Conservation (phyloP, 2,113 vertebrate genomes). For the Struthidea cinerea region DNA sequence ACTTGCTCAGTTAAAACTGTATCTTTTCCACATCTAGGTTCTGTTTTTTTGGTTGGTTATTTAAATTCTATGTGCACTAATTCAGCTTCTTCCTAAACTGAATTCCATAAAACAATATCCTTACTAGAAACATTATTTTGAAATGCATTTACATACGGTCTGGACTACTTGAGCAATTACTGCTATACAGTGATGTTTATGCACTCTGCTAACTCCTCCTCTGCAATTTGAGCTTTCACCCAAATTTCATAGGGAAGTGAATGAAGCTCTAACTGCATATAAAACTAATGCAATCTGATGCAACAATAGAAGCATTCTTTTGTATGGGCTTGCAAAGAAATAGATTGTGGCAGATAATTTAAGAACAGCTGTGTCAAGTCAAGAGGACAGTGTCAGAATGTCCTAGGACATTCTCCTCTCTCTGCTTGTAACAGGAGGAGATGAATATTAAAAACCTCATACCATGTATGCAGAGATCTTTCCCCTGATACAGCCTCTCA, state of each 20-base stretch:
- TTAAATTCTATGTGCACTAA: background rate
- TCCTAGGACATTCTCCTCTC: slow-evolving; percentile 5
- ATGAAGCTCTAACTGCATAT: background rate
- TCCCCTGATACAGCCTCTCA: background rate
- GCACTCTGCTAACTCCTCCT: background rate
- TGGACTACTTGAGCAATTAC: background rate
- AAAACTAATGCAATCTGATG: background rate
- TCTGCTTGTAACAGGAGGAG: background rate
- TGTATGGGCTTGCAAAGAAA: background rate
- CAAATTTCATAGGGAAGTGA: background rate
- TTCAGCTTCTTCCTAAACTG: background rate
- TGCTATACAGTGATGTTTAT: background rate
- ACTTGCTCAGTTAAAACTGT: background rate
- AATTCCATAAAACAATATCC: background rate
- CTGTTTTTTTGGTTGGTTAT: background rate
- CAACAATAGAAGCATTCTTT: background rate
- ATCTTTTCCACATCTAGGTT: background rate
- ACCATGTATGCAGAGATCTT: background rate
- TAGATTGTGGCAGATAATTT: background rate
- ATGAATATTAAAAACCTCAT: background rate
- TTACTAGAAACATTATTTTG: background rate
- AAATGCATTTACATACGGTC: background rate
- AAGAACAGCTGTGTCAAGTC: slow-evolving; percentile 10
- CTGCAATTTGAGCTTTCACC: slow-evolving; percentile 1
- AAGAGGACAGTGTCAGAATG: slow-evolving; percentile 17